Conservation (phyloP, 2,797 vertebrate species). For the Sebastes aleutianus region DNA sequence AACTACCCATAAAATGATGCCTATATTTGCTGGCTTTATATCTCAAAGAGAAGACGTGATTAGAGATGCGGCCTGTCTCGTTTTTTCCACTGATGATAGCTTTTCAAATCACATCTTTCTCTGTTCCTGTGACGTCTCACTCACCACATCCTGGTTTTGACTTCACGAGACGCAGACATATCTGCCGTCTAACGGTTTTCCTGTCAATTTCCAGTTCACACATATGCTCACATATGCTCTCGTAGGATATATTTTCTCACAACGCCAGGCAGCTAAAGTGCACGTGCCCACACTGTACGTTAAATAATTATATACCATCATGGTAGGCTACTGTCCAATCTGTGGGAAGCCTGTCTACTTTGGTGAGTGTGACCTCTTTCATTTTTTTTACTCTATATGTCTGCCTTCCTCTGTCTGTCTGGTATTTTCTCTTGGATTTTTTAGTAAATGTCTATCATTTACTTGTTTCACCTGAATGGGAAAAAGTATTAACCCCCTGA, state of each 20-base stretch:
- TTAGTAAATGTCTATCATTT: not conserved
- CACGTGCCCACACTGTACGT: conserved; percentile 11
- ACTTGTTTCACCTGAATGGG: not conserved
- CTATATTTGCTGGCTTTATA: not conserved
- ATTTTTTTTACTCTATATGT: conserved; percentile 6
- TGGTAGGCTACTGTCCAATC: conserved; percentile 88
- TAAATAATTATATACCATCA: conserved; percentile 65
- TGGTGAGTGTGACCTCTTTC: conserved; percentile 77
- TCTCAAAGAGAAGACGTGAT: not conserved
- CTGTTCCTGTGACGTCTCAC: conserved; percentile 69
- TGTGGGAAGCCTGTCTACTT: conserved; percentile 89
- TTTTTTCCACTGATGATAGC: not conserved
- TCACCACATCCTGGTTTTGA: conserved; percentile 85
- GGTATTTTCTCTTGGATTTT: not conserved
- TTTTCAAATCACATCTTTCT: conserved; percentile 56
- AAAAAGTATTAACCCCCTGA: not conserved
- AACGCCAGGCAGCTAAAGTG: not conserved
- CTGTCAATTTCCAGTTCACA: conserved; percentile 58
- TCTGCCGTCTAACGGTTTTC: conserved; percentile 66
- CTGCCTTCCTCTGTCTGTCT: conserved; percentile 12
- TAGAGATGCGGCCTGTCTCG: not conserved
- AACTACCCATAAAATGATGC: not conserved
- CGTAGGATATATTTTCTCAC: conserved; percentile 10
- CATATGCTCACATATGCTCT: not conserved
- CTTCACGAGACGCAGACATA: conserved; percentile 50